A percentile compares a stretch with the other conserved stretches of the same genome.
Conservation (phyloP, 1,140 invertebrate genomes). For the Platyscapa corneri region DNA sequence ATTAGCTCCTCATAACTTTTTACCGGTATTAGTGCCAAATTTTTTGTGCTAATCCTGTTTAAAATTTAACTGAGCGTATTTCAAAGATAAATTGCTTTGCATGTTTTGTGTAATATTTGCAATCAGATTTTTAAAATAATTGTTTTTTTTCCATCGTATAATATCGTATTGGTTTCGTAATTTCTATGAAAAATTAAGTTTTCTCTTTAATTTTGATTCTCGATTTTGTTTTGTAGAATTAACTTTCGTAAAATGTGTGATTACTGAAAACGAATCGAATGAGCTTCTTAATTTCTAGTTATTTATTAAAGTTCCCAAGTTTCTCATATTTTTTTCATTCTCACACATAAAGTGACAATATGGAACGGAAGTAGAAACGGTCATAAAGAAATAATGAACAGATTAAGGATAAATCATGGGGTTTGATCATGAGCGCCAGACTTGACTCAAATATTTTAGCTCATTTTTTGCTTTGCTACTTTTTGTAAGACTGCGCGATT, state of each 20-base stretch:
- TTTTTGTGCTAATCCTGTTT: too few relatives aligned
- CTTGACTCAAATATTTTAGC: neutral
- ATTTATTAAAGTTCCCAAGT: too few relatives aligned
- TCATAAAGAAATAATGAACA: constrained; percentile 10
- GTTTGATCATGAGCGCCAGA: neutral
- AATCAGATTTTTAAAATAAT: too few relatives aligned
- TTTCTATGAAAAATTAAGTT: too few relatives aligned
- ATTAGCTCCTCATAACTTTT: neutral
- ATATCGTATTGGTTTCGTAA: too few relatives aligned
- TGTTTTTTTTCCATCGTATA: too few relatives aligned
- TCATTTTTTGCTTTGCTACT: neutral
- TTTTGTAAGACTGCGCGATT: neutral
- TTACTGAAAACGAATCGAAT: too few relatives aligned
- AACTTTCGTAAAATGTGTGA: too few relatives aligned
- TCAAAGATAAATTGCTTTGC: neutral
- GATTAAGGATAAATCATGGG: neutral
- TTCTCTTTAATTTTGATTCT: too few relatives aligned
- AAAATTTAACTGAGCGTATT: neutral
- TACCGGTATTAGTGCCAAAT: neutral
- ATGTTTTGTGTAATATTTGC: neutral
- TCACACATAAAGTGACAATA: neutral
- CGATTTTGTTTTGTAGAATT: too few relatives aligned
- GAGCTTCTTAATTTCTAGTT: too few relatives aligned
- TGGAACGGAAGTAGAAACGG: neutral
- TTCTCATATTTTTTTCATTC: too few relatives aligned